Conservation (phyloP, 2,113 vertebrate species). For the Silurus glanis region DNA sequence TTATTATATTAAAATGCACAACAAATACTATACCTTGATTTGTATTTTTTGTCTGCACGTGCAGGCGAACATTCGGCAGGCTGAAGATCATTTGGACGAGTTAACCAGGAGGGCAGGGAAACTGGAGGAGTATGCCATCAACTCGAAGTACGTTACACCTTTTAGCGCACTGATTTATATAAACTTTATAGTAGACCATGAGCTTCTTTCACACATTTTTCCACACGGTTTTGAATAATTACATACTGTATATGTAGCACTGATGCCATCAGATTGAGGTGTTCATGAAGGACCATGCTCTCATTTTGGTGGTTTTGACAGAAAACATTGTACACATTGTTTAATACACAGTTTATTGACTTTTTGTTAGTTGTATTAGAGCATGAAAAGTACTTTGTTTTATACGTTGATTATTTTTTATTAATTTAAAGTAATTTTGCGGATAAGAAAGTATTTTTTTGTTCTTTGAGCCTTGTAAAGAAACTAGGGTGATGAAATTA, state of each 20-base stretch:
- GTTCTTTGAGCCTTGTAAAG: no score
- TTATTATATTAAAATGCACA: not conserved
- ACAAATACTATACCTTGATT: not conserved
- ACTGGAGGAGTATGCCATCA: constrained; percentile 82
- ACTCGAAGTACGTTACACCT: constrained; percentile 76
- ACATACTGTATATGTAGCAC: not conserved
- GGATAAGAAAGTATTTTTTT: no score
- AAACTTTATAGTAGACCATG: not conserved
- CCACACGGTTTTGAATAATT: not conserved
- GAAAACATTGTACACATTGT: not conserved
- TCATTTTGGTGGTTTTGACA: not conserved
- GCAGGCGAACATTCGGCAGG: constrained; percentile 80
- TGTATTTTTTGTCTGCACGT: constrained; percentile 6
- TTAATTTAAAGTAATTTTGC: no score
- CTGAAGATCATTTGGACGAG: constrained; percentile 79
- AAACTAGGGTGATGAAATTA: no score
- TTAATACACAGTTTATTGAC: not conserved
- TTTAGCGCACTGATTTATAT: not conserved
- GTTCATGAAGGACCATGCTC: not conserved
- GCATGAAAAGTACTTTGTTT: not conserved
- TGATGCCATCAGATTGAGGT: not conserved
- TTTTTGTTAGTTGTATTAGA: not conserved
- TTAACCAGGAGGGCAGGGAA: constrained; percentile 77
- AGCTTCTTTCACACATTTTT: not conserved
- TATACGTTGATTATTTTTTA: not conserved